These are phyloP conservation scores for Stercorarius parasiticus DNA, from an alignment of 2,113 vertebrate species.

Conservation along the genomic window DNA sequence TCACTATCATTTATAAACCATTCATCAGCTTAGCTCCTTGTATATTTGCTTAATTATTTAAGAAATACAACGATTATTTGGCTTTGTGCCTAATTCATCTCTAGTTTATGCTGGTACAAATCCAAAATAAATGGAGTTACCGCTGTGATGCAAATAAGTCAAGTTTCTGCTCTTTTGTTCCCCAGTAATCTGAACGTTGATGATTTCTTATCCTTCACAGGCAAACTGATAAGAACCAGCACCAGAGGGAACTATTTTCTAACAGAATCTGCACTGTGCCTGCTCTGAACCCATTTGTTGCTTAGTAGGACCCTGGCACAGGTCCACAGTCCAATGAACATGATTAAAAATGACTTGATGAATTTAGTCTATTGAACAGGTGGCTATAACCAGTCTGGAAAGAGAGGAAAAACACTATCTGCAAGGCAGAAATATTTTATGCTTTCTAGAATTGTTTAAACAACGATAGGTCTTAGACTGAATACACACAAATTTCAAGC, in stretches of 20 bases:
- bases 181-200: not conserved
- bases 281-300: conserved; percentile 38
- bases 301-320: conserved; percentile 31
- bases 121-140: conserved; percentile 24
- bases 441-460: not conserved
- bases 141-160: not conserved
- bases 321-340: not conserved
- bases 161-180: conserved; percentile 20
- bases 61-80: conserved; percentile 23
- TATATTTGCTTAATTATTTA: conserved; percentile 14
- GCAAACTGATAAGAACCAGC: conserved; percentile 2
- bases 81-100: not conserved
- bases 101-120: not conserved
- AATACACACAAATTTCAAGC: not conserved
- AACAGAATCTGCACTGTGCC: not conserved
- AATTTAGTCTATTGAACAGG: not conserved
- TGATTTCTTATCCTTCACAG: conserved; percentile 4
- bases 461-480: not conserved
- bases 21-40: not conserved
- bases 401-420: not conserved
- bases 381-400: not conserved
- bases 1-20: not conserved
- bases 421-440: not conserved
- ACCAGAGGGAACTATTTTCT: conserved; percentile 23
- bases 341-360: conserved; percentile 10